Evolutionary conservation across 1,140 invertebrate species (phyloP).

Genomic region (Pseudomyrmex sp.): DNA sequence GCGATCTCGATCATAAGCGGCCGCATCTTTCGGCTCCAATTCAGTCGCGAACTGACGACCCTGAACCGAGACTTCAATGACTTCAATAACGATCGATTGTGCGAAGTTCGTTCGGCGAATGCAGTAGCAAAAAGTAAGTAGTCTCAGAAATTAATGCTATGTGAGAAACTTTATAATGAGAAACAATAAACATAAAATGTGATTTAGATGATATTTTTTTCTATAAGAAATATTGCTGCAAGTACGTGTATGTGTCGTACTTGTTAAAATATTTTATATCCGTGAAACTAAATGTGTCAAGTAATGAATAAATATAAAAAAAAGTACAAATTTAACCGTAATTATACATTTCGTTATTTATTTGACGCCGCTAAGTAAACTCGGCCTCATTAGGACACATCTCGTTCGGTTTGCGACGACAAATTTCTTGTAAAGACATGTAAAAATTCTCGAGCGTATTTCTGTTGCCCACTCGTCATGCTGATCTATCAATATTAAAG

Average conservation of each 20-base stretch:
- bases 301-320: neutral
- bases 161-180: no score
- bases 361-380: conserved; percentile 8
- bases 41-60: conserved; percentile 33
- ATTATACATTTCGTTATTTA: neutral
- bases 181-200: neutral
- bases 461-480: neutral
- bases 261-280: no score
- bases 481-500: conserved; percentile 6
- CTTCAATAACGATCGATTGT: conserved; percentile 47
- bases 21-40: conserved; percentile 36
- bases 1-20: conserved; percentile 28
- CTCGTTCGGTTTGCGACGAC: conserved; percentile 1
- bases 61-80: conserved; percentile 41
- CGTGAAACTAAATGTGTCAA: neutral
- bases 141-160: conserved; percentile 17
- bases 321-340: neutral
- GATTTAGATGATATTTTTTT: neutral
- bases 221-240: neutral
- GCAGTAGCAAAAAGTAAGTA: neutral
- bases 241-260: no score
- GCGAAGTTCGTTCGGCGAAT: conserved; percentile 20
- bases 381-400: neutral
- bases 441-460: conserved; percentile 26
- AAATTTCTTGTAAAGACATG: neutral